phyloP scores from a whole-genome alignment of 2,888 invertebrate species.

The Choristoneura rosaceana region DNA sequence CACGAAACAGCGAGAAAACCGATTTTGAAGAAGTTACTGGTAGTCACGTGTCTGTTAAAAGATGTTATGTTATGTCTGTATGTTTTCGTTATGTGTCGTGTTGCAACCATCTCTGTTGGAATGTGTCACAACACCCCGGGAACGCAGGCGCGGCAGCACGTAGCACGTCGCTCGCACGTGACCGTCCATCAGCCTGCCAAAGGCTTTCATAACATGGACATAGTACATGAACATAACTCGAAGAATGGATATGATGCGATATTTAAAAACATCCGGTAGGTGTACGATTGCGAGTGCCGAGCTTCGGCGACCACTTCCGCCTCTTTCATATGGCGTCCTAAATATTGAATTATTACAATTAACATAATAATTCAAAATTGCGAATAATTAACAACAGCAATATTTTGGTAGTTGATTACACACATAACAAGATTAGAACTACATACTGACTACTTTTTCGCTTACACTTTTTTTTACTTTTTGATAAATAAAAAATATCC shows the following conservation, averaged over 20 bases:
- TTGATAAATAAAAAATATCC: no score
- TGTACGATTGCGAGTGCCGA: not conserved
- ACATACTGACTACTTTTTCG: no score
- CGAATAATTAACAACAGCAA: no score
- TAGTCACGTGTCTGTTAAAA: conserved; percentile 35
- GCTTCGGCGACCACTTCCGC: not conserved
- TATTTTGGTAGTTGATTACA: no score
- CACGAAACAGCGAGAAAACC: not conserved
- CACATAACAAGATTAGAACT: no score
- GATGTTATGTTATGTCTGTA: conserved; percentile 33
- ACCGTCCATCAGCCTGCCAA: conserved; percentile 16
- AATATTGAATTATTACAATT: not conserved
- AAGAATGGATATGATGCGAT: not conserved
- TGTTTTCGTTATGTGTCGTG: conserved; percentile 41
- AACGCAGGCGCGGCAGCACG: conserved; percentile 32
- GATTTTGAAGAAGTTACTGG: not conserved
- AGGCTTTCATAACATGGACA: conserved; percentile 37
- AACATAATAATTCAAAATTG: no score
- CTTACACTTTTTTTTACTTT: no score
- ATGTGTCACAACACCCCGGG: conserved; percentile 38
- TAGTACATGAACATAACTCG: conserved; percentile 3
- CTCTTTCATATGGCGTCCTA: not conserved
- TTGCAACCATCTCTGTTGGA: conserved; percentile 38
- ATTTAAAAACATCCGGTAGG: not conserved
- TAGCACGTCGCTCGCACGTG: conserved; percentile 39